Base-by-base conservation (phyloP, 2,797 vertebrate species). In the Crenuchus spilurus region DNA sequence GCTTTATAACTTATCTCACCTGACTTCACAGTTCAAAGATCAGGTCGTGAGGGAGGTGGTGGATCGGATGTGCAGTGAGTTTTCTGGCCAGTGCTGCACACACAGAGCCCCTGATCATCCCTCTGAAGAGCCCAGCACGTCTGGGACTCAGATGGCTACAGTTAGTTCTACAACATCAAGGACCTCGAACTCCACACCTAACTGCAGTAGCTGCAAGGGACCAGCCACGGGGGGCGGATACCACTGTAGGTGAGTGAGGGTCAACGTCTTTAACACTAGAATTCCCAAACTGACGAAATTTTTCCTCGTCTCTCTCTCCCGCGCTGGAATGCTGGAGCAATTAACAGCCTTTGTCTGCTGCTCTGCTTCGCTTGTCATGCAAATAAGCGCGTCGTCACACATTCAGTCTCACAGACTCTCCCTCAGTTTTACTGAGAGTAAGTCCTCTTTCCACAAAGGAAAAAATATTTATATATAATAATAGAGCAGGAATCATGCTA, bases 11-110 rank as follows among this genome's bases (percentile, higher is more conserved):
- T 44, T 10, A 51, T 69, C 11, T 46, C 33, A 2, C 18, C 46
- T 18, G 1, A 58, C 10, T 67, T 70, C 58, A 1, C 76, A 99
- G 97, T 99, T 99, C 80, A 96, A 97, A 87, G 95, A 98, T 11
- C 96, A 97, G 79, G 94, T 99, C 9, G 95, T 99, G 55, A 95
- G 95, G 83, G 97, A 99, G 83, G 97, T 97, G 0, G 97, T 99
- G 62, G 96, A 98, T 79, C 93, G 93, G 76, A 95, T 99, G 91
- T 97, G 96, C 77, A 95, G 90, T 71, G 95, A 96, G 87, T 92
- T 99, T 16, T 95, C 92, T 0, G 95, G 96, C 72, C 96, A 96
- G 84, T 95, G 96, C 54, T 92, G 91, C 69, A 92, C 93, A 76
- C 93, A 89, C 75, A 93, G 71, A 72, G 89, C 89, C 33, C 72